phyloP scores from a whole-genome alignment of 2,113 vertebrate species.

The Origma solitaria region DNA sequence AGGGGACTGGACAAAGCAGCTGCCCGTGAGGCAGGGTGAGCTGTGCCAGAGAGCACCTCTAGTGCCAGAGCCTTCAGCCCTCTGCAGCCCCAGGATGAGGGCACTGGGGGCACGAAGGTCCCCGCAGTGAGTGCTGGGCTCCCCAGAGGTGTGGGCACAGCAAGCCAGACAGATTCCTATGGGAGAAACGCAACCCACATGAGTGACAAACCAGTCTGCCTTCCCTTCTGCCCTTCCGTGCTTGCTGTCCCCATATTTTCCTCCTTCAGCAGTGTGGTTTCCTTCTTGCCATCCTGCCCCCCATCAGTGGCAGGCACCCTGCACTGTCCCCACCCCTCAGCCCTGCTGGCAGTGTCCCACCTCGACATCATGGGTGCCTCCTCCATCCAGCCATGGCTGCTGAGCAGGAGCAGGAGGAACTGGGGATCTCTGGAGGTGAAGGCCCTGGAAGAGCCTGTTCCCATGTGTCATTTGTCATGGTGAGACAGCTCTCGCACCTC shows the following conservation, averaged over 20 bases:
- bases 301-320: neutral
- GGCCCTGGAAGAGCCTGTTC: neutral
- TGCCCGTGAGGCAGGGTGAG: neutral
- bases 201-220: rapidly evolving
- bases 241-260: neutral
- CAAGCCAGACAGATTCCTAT: neutral
- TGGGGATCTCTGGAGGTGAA: neutral
- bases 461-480: rapidly evolving
- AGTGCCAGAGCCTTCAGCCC: neutral
- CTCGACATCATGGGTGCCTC: rapidly evolving
- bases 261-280: neutral
- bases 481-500: neutral
- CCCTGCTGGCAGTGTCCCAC: neutral
- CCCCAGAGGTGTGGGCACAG: neutral
- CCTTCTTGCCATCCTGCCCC: neutral
- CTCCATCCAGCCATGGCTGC: rapidly evolving
- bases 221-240: neutral
- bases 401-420: neutral
- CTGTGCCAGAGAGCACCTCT: neutral
- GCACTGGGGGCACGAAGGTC: neutral
- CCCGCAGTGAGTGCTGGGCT: neutral
- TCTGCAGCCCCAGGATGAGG: neutral
- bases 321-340: neutral
- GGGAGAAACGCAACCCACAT: neutral
- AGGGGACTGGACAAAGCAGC: neutral